phyloP scores from a whole-genome alignment of 2,888 invertebrate species.

The Philonicus albiceps region DNA sequence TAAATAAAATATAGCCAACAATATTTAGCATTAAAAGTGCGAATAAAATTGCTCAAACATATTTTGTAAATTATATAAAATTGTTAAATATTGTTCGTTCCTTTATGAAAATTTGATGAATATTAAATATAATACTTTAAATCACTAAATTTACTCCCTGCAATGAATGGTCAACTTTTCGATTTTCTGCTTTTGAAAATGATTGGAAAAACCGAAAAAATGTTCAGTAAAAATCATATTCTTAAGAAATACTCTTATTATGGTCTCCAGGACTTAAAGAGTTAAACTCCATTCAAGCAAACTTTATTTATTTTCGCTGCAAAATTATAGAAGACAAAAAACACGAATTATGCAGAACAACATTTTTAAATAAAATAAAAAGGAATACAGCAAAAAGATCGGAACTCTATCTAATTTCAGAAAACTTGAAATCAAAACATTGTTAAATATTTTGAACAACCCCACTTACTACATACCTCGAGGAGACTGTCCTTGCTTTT shows the following conservation, averaged over 20 bases:
- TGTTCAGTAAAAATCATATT: neutral
- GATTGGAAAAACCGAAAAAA: neutral
- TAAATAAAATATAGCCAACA: neutral
- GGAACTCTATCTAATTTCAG: too few relatives aligned
- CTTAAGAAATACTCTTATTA: too few relatives aligned
- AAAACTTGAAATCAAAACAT: too few relatives aligned
- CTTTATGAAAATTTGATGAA: neutral
- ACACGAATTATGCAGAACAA: too few relatives aligned
- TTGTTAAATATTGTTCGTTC: neutral
- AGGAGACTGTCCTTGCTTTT: too few relatives aligned
- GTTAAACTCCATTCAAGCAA: neutral
- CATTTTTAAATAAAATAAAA: too few relatives aligned
- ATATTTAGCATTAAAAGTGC: neutral
- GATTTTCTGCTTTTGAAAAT: slow-evolving; percentile 42
- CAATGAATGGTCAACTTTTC: slow-evolving; percentile 49
- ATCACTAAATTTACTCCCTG: slow-evolving; percentile 48
- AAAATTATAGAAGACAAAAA: too few relatives aligned
- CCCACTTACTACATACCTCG: too few relatives aligned
- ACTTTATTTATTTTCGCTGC: neutral
- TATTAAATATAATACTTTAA: neutral
- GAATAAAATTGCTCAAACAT: neutral
- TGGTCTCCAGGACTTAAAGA: too few relatives aligned
- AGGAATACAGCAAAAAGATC: too few relatives aligned
- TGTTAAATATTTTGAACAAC: too few relatives aligned
- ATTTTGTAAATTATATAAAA: neutral